phyloP scores from a whole-genome alignment of 2,888 invertebrate species.

The Dasypolia templi region DNA sequence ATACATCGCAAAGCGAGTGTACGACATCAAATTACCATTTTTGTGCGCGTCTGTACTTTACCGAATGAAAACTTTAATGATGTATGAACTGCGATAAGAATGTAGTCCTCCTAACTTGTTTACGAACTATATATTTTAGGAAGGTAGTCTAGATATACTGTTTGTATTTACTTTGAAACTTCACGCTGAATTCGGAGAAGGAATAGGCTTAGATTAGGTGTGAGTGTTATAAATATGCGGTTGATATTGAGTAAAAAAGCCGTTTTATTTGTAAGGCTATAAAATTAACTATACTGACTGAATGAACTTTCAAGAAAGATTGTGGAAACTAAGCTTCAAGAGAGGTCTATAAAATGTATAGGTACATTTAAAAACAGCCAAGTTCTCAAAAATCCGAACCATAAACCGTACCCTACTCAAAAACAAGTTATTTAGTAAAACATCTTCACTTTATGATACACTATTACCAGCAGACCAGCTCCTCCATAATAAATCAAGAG shows the following conservation, averaged over 20 bases:
- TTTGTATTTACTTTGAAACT: neutral
- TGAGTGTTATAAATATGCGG: neutral
- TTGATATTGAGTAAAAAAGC: neutral
- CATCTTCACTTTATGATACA: conserved; percentile 33
- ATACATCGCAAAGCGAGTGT: conserved; percentile 67
- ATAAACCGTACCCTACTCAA: conserved; percentile 9
- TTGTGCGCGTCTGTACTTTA: conserved; percentile 72
- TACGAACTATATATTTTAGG: conserved; percentile 31
- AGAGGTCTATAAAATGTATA: neutral
- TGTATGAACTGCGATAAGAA: conserved; percentile 74
- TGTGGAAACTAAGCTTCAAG: neutral
- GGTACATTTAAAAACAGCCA: neutral
- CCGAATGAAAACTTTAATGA: conserved; percentile 76
- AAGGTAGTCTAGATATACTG: conserved; percentile 1
- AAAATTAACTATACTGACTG: no score
- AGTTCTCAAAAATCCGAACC: neutral
- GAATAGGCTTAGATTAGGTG: neutral
- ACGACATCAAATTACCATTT: conserved; percentile 77
- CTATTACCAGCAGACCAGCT: conserved; percentile 14
- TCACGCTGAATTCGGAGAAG: neutral
- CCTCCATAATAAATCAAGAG: conserved; percentile 18
- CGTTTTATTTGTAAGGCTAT: neutral
- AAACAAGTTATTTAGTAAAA: conserved; percentile 38
- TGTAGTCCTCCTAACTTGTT: conserved; percentile 33
- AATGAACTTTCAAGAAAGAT: neutral